Conservation (phyloP, 1,140 invertebrate species). For the Hypothenemus hampei region DNA sequence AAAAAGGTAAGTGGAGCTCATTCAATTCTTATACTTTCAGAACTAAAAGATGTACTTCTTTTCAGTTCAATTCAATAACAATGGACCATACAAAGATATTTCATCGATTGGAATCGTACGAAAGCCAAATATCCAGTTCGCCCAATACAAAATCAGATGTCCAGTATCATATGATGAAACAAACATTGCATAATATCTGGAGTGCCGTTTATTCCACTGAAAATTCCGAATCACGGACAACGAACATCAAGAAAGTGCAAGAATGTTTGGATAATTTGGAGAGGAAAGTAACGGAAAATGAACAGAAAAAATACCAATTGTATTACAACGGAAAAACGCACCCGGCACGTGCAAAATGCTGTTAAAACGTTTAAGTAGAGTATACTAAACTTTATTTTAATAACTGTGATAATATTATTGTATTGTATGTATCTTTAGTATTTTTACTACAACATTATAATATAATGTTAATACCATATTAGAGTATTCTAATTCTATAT, state of each 20-base stretch:
- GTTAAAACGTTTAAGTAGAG: too few species aligned
- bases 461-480: too few species aligned
- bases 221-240: conserved; percentile 16
- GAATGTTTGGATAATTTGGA: conserved; percentile 18
- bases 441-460: too few species aligned
- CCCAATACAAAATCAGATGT: conserved; percentile 21
- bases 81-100: conserved; percentile 20
- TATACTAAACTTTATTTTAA: too few species aligned
- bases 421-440: too few species aligned
- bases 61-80: too few species aligned
- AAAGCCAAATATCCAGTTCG: conserved; percentile 14
- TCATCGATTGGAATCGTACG: conserved; percentile 21
- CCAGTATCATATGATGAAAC: conserved; percentile 24
- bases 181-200: conserved; percentile 25
- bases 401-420: too few species aligned
- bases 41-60: too few species aligned
- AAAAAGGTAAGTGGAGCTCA: too few species aligned
- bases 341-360: conserved; percentile 8
- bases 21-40: too few species aligned
- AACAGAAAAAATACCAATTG: conserved; percentile 19
- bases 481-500: too few species aligned
- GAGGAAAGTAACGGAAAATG: conserved; percentile 21
- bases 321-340: conserved; percentile 18
- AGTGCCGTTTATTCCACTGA: conserved; percentile 15
- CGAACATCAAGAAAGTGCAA: conserved; percentile 23